Conservation (phyloP, 2,797 vertebrate species). For the Triplophysa yarkandensis region DNA sequence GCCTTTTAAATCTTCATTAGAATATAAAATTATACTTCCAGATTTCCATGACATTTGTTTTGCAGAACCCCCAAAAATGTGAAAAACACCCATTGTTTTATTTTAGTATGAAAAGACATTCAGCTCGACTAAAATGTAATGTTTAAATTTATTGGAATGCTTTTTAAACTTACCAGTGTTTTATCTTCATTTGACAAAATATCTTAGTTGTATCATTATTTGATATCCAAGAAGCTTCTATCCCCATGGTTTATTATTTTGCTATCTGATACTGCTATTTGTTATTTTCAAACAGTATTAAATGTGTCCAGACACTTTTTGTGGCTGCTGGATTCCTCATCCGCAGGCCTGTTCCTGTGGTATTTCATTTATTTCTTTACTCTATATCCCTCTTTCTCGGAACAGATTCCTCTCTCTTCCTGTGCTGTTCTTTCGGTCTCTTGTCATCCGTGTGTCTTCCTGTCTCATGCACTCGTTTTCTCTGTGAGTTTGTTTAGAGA, state of each 20-base stretch:
- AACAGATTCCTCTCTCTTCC: slow-evolving; percentile 59
- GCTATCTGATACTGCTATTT: background rate
- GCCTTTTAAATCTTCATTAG: too few species aligned
- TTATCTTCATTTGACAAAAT: background rate
- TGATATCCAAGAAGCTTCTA: background rate
- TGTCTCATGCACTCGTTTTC: slow-evolving; percentile 58
- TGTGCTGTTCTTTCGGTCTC: slow-evolving; percentile 65
- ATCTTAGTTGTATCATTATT: background rate
- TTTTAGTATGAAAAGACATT: too few species aligned
- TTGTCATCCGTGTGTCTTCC: slow-evolving; percentile 63
- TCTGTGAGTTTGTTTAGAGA: slow-evolving; percentile 74
- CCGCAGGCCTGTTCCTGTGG: slow-evolving; percentile 9
- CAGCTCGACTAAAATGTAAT: too few species aligned
- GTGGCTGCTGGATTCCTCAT: background rate
- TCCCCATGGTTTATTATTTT: background rate
- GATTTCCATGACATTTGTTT: too few species aligned
- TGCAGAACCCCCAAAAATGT: too few species aligned
- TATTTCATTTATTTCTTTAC: slow-evolving; percentile 22
- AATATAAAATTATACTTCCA: too few species aligned
- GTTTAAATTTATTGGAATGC: background rate
- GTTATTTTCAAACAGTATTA: background rate
- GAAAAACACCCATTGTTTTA: too few species aligned
- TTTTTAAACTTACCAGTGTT: background rate
- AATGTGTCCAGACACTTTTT: background rate
- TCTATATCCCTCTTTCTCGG: slow-evolving; percentile 54